Evolutionary conservation across 2,797 vertebrate genomes (phyloP), one percentile per base, ranked within the genome.

Genomic region (Chromobotia macracanthus): DNA sequence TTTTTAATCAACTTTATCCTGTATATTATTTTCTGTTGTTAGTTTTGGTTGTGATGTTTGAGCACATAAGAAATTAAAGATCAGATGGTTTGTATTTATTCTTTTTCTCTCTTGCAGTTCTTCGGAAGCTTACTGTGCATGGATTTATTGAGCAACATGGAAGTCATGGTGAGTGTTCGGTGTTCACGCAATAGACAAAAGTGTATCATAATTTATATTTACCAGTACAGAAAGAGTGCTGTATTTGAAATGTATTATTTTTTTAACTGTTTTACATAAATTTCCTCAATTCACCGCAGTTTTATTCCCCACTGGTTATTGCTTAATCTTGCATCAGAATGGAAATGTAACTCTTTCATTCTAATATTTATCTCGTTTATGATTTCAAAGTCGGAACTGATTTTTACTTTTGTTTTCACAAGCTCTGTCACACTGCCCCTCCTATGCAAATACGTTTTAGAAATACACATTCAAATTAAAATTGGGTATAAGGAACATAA

Each of bases 101-200:
- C 16, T 7, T 31, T 25, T 65, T 84, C 31, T n/a, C 51, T 82
- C 85, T 85, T 61, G 69, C 83, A 99, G 97, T 99, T 71, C 94
- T 99, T 84, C 94, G 96, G 73, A 99, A 99, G 80, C 92, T 99
- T 87, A 99, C 97, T 0, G 96, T 98, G 56, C 95, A 99, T 82
- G 97, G 97, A 72, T 98, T 99, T 91, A 90, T 94, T 85, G 95
- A 98, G 83, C 87, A 97, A 94, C 84, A 87, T 92, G 90, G 97
- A 98, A 82, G 95, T 96, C 75, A 98, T 99, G 97, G 97, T 99
- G 92, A 96, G 96, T 91, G 35, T 51, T 38, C 28, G 0, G 3
- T 38, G 19, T 51, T 28, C 21, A 44, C 66, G 56, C 23, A 35
- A 41, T 2, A 16, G 41, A n/a, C 11, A 5, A 38, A 5, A 2